Conservation (phyloP, 2,113 vertebrate genomes). For the Ursus arctos region DNA sequence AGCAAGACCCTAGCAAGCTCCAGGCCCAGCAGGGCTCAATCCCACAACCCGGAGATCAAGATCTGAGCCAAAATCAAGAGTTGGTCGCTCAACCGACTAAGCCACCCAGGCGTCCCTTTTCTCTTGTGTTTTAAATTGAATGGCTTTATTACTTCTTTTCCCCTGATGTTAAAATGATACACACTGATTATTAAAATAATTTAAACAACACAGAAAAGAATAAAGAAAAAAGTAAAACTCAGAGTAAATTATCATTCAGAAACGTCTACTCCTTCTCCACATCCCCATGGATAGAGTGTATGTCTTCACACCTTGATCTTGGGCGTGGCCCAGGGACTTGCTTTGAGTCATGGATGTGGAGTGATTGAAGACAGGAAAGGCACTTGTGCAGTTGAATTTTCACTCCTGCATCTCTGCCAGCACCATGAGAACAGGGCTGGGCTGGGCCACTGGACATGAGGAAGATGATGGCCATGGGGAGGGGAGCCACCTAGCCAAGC, state of each 20-base stretch:
- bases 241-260: background rate
- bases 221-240: background rate
- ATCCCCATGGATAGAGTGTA: background rate
- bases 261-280: background rate
- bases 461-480: background rate
- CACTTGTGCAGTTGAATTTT: background rate
- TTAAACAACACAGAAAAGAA: background rate
- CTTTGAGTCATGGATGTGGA: background rate
- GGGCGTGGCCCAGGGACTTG: background rate
- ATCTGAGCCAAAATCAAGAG: background rate
- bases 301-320: background rate
- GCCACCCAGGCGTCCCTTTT: background rate
- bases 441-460: background rate
- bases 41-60: background rate
- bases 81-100: background rate
- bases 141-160: background rate
- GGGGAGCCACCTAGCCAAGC: background rate
- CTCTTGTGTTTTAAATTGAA: background rate
- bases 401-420: background rate
- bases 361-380: background rate
- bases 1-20: background rate
- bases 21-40: background rate
- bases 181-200: background rate
- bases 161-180: background rate
- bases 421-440: background rate